Conservation (phyloP, 1,140 invertebrate species). For the Orius insidiosus region DNA sequence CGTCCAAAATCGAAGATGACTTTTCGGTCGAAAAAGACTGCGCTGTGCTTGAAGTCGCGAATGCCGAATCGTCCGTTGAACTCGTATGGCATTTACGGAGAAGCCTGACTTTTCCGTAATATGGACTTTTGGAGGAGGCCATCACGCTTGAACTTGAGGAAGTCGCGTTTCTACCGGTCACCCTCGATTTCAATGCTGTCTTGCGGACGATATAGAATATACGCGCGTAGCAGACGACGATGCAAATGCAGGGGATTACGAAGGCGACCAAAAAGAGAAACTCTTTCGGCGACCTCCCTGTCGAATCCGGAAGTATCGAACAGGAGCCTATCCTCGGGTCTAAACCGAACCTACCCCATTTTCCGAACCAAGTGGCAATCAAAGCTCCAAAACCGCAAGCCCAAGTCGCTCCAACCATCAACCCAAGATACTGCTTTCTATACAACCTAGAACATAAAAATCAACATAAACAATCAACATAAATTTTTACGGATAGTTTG, state of each 20-base stretch:
- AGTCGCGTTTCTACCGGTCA: constrained; percentile 11
- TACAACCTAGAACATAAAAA: constrained; percentile 42
- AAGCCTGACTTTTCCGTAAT: constrained; percentile 15
- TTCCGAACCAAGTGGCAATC: constrained; percentile 58
- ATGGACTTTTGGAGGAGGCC: constrained; percentile 11
- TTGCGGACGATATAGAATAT: constrained; percentile 65
- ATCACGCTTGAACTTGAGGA: constrained; percentile 5
- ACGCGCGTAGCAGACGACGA: constrained; percentile 61
- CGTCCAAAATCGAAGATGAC: constrained; percentile 20
- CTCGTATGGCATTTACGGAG: constrained; percentile 16
- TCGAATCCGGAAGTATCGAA: constrained; percentile 51
- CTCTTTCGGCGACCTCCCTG: constrained; percentile 57
- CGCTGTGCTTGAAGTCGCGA: constrained; percentile 38
- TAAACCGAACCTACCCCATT: constrained; percentile 61
- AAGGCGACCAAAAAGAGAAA: constrained; percentile 67
- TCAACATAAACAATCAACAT: too few relatives aligned
- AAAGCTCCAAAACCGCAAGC: constrained; percentile 52
- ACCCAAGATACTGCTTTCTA: constrained; percentile 43
- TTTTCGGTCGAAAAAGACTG: constrained; percentile 29
- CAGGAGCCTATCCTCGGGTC: constrained; percentile 58
- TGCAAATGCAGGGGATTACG: constrained; percentile 57
- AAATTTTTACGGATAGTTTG: too few relatives aligned
- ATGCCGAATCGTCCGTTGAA: constrained; percentile 34
- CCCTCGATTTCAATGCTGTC: constrained; percentile 42
- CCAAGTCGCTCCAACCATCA: constrained; percentile 67